Evolutionary conservation across 2,797 vertebrate species (phyloP), one percentile per base, ranked within the genome.

Genomic region (Odontamblyopus lacepedii): DNA sequence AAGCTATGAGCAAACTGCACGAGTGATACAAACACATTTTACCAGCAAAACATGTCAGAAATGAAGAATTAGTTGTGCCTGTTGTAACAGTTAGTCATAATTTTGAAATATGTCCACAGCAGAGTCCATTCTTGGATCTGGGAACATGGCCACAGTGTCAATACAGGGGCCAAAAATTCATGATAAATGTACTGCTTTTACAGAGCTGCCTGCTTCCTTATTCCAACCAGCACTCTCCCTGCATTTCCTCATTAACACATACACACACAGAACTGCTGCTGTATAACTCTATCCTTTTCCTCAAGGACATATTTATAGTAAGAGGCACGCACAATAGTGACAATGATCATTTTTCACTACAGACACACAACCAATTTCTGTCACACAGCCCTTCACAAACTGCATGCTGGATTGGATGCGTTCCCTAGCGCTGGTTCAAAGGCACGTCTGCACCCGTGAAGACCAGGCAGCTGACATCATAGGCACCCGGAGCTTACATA

Each of bases 381-480:
- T 89, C 82, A 85, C 67, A 79, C 57, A 60, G 62, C 68, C 69
- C 67, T 70, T 76, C 6, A 76, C 61, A 66, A 75, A 76, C 56
- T 56, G 71, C 38, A 71, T 71, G 71, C 67, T 74, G 5, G 63
- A 18, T 73, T 82, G 69, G 59, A 79, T 75, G 26, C 35, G 23
- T 73, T 78, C 76, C 48, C 81, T 77, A 69, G 74, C 32, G 32
- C 65, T 1, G n/a, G 67, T 90, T 93, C 87, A 91, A 87, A 91
- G 85, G 57, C 70, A 30, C 76, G 62, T 75, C 78, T 53, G 73
- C 78, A 76, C 65, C 70, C 62, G 53, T 78, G 83, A 84, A 87
- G 85, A 83, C 76, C 0, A 78, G 87, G 83, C 86, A 23, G 63
- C 67, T 81, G 74, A 87, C 87, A 85, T 90, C 88, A 90, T 80